Evolutionary conservation across 2,888 invertebrate genomes (phyloP).

Genomic region (Callosobruchus maculatus): DNA sequence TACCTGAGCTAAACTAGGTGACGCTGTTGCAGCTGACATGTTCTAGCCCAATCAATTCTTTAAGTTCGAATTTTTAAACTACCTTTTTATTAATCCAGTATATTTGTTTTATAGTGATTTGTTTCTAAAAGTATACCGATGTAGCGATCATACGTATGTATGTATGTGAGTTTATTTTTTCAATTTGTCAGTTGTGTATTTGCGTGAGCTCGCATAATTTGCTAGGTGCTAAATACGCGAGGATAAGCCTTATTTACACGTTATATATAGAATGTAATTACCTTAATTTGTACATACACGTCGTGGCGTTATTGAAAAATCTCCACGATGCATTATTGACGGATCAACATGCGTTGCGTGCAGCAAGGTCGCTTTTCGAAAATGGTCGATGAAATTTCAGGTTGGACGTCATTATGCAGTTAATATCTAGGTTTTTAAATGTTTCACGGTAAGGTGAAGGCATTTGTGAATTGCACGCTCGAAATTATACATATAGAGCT

Average conservation of each 20-base stretch:
- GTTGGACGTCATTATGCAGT: neutral
- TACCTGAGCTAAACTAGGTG: no score
- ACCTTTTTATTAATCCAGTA: no score
- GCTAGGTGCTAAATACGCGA: neutral
- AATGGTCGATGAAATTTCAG: neutral
- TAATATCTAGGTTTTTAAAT: neutral
- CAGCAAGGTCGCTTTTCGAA: neutral
- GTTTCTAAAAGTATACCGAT: neutral
- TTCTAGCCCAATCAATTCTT: no score
- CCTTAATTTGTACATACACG: neutral
- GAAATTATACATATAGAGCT: neutral
- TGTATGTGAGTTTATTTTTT: neutral
- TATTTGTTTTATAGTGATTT: neutral
- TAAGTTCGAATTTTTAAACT: no score
- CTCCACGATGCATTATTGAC: neutral
- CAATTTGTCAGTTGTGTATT: neutral
- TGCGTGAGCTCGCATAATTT: neutral
- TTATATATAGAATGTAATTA: neutral
- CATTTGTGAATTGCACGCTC: neutral
- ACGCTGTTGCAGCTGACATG: no score
- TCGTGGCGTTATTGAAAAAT: neutral
- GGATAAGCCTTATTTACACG: neutral
- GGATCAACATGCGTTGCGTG: neutral
- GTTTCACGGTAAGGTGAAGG: neutral
- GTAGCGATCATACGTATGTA: neutral